Conservation (phyloP, 2,113 vertebrate species). For the Haplochromis burtoni region DNA sequence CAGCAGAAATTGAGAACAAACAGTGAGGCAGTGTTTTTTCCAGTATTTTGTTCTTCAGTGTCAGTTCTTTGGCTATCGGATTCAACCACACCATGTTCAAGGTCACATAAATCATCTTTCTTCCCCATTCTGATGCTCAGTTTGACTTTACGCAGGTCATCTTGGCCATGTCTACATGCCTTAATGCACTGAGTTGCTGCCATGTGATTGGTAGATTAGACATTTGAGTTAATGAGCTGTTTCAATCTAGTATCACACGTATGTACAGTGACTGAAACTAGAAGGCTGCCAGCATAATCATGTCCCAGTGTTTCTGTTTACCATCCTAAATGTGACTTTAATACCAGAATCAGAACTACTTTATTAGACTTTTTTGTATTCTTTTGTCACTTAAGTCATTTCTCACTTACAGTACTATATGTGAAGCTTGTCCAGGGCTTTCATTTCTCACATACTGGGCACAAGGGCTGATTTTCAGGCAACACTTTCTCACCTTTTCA, state of each 20-base stretch:
- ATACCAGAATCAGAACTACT: background rate
- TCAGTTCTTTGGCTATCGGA: background rate
- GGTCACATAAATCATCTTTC: background rate
- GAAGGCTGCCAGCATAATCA: background rate
- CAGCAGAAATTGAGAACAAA: background rate
- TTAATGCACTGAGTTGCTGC: background rate
- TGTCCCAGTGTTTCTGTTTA: background rate
- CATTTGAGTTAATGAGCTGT: background rate
- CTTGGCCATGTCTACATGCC: background rate
- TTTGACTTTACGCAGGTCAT: background rate
- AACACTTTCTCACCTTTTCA: background rate
- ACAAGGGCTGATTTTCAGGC: background rate
- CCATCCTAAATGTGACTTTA: background rate
- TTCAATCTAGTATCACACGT: background rate
- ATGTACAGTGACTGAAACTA: background rate
- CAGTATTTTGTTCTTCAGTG: background rate
- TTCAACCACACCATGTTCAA: background rate
- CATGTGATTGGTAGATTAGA: background rate
- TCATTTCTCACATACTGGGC: background rate
- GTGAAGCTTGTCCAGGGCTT: background rate
- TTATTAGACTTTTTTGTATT: background rate
- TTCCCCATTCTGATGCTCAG: background rate
- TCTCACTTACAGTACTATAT: background rate
- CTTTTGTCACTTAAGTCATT: background rate
- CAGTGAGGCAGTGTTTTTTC: background rate